A percentile compares a stretch with the other conserved stretches of the same genome.
phyloP scores from a whole-genome alignment of 2,113 vertebrate genomes.

The Sinocyclocheilus anophthalmus region DNA sequence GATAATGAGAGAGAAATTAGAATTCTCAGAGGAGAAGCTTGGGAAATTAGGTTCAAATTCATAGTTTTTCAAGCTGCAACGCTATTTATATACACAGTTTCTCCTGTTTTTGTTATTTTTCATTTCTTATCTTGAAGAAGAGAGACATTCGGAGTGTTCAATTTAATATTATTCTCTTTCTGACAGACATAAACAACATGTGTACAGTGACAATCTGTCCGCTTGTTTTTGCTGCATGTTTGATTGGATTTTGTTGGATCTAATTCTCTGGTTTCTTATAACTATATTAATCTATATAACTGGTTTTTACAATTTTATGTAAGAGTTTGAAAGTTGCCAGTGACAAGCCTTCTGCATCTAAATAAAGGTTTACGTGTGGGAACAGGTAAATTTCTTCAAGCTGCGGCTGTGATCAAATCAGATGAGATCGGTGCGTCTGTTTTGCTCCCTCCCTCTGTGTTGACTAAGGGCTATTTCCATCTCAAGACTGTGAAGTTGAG shows the following conservation, averaged over 20 bases:
- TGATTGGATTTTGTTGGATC: neutral
- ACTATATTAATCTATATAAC: too few species aligned
- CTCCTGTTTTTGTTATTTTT: neutral
- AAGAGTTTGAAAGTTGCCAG: neutral
- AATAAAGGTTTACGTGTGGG: neutral
- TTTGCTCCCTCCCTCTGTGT: constrained; percentile 12
- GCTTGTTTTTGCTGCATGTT: neutral
- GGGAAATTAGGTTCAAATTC: neutral
- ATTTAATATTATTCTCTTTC: neutral
- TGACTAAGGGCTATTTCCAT: constrained; percentile 20
- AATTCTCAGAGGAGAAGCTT: constrained; percentile 9
- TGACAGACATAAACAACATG: neutral
- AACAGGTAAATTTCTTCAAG: constrained; percentile 11
- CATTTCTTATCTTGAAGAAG: neutral
- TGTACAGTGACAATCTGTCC: neutral
- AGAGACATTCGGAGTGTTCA: neutral
- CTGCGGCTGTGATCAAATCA: neutral
- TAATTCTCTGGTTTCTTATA: neutral
- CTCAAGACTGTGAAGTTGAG: neutral
- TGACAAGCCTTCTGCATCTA: neutral
- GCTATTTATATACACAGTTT: neutral
- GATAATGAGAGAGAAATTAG: constrained; percentile 30
- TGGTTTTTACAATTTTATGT: neutral
- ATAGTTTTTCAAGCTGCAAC: neutral
- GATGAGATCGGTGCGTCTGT: neutral